Conservation (phyloP, 2,888 invertebrate species). For the Slavum lentiscoides region DNA sequence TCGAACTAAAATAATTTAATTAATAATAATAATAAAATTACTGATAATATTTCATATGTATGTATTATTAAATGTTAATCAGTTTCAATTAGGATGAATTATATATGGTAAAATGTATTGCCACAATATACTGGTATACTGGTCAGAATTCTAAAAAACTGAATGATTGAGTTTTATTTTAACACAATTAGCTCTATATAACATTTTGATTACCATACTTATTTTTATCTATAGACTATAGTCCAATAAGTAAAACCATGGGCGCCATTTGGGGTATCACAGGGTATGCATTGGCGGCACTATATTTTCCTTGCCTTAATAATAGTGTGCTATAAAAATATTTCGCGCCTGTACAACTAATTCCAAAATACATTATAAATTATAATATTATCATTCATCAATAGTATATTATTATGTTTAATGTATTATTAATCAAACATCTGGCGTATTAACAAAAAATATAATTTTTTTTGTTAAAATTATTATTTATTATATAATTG, state of each 20-base stretch:
- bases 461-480: too few species aligned
- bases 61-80: background rate
- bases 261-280: too few species aligned
- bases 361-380: too few species aligned
- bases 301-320: too few species aligned
- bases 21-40: background rate
- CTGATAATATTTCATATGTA: background rate
- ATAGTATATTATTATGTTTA: too few species aligned
- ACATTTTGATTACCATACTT: background rate
- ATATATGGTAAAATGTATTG: background rate
- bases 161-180: background rate
- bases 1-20: conserved; percentile 26
- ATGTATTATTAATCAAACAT: too few species aligned
- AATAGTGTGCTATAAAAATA: too few species aligned
- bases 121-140: background rate
- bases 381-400: too few species aligned
- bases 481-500: too few species aligned
- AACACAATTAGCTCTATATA: background rate
- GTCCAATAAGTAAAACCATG: background rate
- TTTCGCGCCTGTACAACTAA: too few species aligned
- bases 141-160: background rate
- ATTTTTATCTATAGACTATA: background rate
- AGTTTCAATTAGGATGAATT: background rate
- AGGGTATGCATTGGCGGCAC: too few species aligned
- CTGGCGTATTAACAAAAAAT: too few species aligned